Conservation (phyloP, 1,140 invertebrate species). For the Musca domestica region DNA sequence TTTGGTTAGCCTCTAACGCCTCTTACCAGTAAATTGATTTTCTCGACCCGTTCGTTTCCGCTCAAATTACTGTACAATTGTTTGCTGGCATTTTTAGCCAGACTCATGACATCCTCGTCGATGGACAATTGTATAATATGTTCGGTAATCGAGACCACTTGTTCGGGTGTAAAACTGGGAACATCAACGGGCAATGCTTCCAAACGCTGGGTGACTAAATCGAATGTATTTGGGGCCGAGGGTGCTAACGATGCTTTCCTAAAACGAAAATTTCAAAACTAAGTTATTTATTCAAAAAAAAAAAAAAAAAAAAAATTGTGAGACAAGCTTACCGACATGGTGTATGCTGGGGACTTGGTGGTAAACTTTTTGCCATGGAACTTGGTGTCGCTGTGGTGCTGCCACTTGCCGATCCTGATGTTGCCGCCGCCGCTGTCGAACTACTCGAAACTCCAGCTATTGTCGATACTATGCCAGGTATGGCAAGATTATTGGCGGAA, state of each 20-base stretch:
- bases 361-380: conserved; percentile 60
- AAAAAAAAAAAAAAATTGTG: no score
- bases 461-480: conserved; percentile 55
- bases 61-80: conserved; percentile 65
- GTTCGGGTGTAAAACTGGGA: conserved; percentile 37
- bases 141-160: conserved; percentile 43
- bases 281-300: no score
- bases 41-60: conserved; percentile 61
- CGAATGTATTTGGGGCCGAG: conserved; percentile 39
- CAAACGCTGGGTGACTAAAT: conserved; percentile 41
- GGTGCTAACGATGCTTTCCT: conserved; percentile 45
- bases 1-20: no score
- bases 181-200: conserved; percentile 41
- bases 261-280: neutral
- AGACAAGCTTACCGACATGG: conserved; percentile 43
- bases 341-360: conserved; percentile 70
- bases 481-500: conserved; percentile 57
- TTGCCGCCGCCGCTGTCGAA: no score
- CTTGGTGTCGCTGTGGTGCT: neutral
- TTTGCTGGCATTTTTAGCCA: conserved; percentile 73
- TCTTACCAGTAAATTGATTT: conserved; percentile 68
- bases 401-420: neutral
- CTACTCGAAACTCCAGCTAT: conserved; percentile 37
- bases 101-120: conserved; percentile 68
- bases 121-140: conserved; percentile 39